phyloP scores from a whole-genome alignment of 2,113 vertebrate genomes.

The Bungarus multicinctus region DNA sequence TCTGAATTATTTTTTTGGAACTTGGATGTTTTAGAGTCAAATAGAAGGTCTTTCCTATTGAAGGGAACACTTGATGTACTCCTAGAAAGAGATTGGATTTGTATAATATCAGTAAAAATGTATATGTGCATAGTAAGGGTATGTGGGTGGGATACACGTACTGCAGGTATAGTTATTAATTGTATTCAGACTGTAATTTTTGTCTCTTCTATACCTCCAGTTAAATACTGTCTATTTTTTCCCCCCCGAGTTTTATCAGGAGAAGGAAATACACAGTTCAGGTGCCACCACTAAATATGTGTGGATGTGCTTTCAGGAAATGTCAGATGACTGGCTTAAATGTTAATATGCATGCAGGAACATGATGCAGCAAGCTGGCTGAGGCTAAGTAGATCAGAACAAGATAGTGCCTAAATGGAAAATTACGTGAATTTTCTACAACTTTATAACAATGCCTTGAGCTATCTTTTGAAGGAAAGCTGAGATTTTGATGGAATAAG shows the following conservation, averaged over 20 bases:
- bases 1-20: conserved; percentile 56
- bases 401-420: not conserved
- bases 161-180: not conserved
- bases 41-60: conserved; percentile 34
- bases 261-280: not conserved
- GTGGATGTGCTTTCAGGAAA: not conserved
- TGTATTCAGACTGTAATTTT: not conserved
- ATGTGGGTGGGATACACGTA: not conserved
- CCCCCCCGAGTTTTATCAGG: conserved; percentile 12
- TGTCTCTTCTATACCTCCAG: not conserved
- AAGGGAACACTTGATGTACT: conserved; percentile 28
- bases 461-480: not conserved
- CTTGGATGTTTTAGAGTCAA: conserved; percentile 38
- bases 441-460: not conserved
- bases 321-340: not conserved
- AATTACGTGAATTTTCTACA: too few relatives aligned
- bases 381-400: not conserved
- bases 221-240: conserved; percentile 3
- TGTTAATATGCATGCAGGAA: not conserved
- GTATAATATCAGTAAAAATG: conserved; percentile 28
- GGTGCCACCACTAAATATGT: not conserved
- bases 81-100: conserved; percentile 34
- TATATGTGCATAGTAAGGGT: conserved; percentile 29
- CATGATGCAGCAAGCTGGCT: not conserved
- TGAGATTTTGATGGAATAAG: not conserved